phyloP scores from a whole-genome alignment of 2,113 vertebrate genomes.

The Leiothrix lutea region DNA sequence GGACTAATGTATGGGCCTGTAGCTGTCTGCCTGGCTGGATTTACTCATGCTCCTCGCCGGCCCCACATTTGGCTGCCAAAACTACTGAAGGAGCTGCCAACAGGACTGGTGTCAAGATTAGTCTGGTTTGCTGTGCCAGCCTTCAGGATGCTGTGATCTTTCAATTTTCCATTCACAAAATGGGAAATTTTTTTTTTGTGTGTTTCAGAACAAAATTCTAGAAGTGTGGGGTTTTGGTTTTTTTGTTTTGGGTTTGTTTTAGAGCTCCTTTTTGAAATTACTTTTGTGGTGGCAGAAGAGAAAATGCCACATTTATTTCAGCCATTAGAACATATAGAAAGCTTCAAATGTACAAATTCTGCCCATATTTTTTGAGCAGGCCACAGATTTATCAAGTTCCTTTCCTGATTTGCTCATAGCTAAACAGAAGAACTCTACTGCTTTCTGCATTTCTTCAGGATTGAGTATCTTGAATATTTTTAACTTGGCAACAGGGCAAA shows the following conservation, averaged over 20 bases:
- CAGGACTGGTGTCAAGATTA: constrained; percentile 6
- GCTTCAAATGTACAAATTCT: not conserved
- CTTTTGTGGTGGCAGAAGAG: not conserved
- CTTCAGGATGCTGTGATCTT: not conserved
- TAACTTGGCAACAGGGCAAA: not conserved
- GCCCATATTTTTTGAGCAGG: not conserved
- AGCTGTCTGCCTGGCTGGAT: constrained; percentile 29
- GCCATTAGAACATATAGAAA: not conserved
- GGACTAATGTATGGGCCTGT: not conserved
- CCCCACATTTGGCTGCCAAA: not conserved
- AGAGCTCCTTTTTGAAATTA: not conserved
- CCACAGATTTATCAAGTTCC: not conserved
- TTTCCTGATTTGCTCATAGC: not conserved
- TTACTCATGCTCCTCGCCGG: not conserved
- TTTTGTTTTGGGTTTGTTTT: not conserved
- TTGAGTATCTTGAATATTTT: not conserved
- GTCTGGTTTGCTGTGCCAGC: not conserved
- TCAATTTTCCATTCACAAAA: not conserved
- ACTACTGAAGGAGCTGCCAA: not conserved
- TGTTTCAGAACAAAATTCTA: not conserved
- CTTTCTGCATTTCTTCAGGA: not conserved
- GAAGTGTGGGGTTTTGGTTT: not conserved
- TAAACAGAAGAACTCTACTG: not conserved
- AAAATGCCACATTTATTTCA: not conserved
- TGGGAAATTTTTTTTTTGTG: not conserved